Percentiles rank a stretch among this genome's conserved stretches.
Evolutionary conservation across 2,113 vertebrate genomes (phyloP).

Genomic region (Hemibagrus wyckioides): DNA sequence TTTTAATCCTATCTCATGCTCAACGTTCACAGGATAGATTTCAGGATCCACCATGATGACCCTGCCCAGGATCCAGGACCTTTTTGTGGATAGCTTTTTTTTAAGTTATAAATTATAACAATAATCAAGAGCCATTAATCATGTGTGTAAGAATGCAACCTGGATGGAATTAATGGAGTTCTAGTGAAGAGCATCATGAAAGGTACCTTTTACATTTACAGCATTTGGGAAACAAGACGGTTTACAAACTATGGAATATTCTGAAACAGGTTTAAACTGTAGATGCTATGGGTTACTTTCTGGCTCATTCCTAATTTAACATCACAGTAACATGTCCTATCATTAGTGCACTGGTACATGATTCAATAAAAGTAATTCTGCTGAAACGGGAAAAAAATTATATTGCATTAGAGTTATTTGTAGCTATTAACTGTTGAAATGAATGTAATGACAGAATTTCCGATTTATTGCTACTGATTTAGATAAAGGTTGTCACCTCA

Average conservation of each 20-base stretch:
- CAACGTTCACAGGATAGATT: neutral
- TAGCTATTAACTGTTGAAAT: neutral
- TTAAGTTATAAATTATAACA: neutral
- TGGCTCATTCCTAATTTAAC: neutral
- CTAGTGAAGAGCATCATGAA: neutral
- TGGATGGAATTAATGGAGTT: too few species aligned
- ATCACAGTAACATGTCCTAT: neutral
- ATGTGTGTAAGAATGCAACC: too few species aligned
- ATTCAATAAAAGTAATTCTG: neutral
- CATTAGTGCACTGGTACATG: neutral
- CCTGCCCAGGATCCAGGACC: neutral
- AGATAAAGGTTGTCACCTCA: neutral
- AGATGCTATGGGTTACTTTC: neutral
- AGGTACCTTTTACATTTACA: neutral
- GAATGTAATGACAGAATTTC: neutral
- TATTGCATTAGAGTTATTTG: neutral
- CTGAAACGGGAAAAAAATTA: neutral
- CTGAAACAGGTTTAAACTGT: neutral
- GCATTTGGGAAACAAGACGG: neutral
- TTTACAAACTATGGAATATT: neutral
- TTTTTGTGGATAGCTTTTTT: neutral
- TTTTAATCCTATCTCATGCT: too few species aligned
- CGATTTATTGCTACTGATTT: conserved; percentile 17
- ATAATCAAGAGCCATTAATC: neutral
- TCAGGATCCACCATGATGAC: neutral